Percentiles rank a stretch among this genome's conserved stretches.
These are phyloP conservation scores for Meiosimyza decipiens DNA, from an alignment of 2,888 invertebrate species.

Conservation along the genomic window DNA sequence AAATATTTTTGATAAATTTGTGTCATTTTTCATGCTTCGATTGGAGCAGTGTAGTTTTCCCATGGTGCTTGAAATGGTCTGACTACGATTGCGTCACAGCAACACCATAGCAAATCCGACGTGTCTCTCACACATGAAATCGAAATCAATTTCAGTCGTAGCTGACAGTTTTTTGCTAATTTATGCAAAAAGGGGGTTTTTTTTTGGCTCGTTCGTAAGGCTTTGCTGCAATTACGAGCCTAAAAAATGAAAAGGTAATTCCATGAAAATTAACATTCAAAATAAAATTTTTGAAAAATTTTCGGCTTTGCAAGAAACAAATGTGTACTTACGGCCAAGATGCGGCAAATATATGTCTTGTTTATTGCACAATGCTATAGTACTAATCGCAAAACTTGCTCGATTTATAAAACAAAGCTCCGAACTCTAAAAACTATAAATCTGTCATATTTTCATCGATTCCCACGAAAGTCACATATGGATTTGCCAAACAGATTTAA, in stretches of 20 bases:
- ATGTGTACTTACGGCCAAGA: too few species aligned
- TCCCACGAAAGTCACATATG: too few species aligned
- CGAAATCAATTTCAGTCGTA: background rate
- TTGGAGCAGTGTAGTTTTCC: slow-evolving; percentile 26
- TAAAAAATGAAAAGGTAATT: background rate
- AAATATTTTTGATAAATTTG: slow-evolving; percentile 31
- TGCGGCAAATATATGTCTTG: too few species aligned
- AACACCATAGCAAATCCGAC: slow-evolving; percentile 12
- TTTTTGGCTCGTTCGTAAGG: background rate
- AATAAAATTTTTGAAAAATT: too few species aligned
- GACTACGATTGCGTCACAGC: slow-evolving; percentile 27
- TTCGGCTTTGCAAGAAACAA: too few species aligned
- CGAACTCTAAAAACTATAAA: too few species aligned
- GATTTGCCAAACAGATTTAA: too few species aligned
- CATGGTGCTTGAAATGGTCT: slow-evolving; percentile 1
- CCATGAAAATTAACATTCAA: background rate
- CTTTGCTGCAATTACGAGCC: background rate
- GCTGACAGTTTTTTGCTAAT: background rate
- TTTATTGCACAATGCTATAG: too few species aligned
- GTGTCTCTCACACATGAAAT: slow-evolving; percentile 24
- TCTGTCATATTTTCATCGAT: too few species aligned
- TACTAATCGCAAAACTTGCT: too few species aligned
- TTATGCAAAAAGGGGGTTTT: background rate
- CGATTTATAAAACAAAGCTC: too few species aligned
- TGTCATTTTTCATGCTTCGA: slow-evolving; percentile 27